These are phyloP conservation scores for Echiichthys vipera DNA, from an alignment of 2,797 vertebrate genomes.

Conservation along the genomic window DNA sequence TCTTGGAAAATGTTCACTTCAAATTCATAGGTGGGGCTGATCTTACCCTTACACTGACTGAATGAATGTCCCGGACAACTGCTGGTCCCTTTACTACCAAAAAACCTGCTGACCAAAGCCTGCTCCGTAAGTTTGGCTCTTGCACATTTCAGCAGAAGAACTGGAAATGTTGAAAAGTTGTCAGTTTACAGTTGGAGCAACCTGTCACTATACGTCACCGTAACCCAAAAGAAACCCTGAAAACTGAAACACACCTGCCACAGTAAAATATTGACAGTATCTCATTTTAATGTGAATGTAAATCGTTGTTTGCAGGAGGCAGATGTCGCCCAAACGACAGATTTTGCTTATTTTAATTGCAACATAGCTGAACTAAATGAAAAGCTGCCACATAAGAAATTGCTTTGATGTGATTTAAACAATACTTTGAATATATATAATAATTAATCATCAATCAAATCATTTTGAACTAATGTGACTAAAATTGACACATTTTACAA, in stretches of 20 bases:
- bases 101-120: constrained; percentile 31
- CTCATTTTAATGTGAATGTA: background rate
- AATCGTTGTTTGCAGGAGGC: background rate
- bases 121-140: constrained; percentile 8
- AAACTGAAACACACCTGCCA: background rate
- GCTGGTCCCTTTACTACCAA: background rate
- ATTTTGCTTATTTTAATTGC: background rate
- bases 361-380: background rate
- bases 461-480: background rate
- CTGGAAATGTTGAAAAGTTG: background rate
- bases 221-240: background rate
- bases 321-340: background rate
- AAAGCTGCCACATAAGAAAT: background rate
- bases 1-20: constrained; percentile 84
- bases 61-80: background rate
- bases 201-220: background rate
- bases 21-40: constrained; percentile 83
- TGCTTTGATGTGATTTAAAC: background rate
- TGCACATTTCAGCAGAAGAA: constrained; percentile 19
- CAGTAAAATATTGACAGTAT: background rate
- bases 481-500: background rate
- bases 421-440: background rate
- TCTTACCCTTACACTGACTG: constrained; percentile 59
- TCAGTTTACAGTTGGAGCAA: background rate
- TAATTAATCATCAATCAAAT: background rate